phyloP scores from a whole-genome alignment of 1,140 invertebrate genomes.

The Steinernema feltiae region DNA sequence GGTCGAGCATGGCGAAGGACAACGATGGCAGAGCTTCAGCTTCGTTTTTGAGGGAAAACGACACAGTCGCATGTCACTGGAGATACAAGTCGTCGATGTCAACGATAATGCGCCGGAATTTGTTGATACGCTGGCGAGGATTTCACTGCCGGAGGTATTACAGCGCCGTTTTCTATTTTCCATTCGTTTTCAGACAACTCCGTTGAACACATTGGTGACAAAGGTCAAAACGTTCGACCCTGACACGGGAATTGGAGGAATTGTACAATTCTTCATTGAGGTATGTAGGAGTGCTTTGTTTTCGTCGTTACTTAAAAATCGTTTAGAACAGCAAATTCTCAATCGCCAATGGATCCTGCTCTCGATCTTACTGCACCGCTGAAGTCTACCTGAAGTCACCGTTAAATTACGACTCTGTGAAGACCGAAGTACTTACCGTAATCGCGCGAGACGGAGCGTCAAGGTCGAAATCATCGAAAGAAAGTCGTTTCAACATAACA shows the following conservation, averaged over 20 bases:
- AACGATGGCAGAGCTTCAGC: constrained; percentile 27
- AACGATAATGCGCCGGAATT: constrained; percentile 36
- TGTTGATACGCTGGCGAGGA: constrained; percentile 7
- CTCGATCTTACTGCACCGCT: background rate
- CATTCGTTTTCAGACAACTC: constrained; percentile 17
- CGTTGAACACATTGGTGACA: constrained; percentile 15
- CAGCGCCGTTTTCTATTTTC: constrained; percentile 4
- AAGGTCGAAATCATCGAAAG: constrained; percentile 22
- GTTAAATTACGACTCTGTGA: constrained; percentile 17
- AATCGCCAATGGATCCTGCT: constrained; percentile 18
- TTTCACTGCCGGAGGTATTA: constrained; percentile 19
- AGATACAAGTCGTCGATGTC: constrained; percentile 34
- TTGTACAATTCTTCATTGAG: constrained; percentile 30
- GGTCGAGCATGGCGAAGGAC: constrained; percentile 24
- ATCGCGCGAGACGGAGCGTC: constrained; percentile 29
- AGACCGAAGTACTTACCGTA: constrained; percentile 21
- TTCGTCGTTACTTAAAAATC: background rate
- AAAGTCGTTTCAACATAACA: constrained; percentile 19
- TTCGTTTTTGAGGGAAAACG: constrained; percentile 24
- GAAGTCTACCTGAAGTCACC: background rate
- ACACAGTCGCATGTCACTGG: constrained; percentile 24
- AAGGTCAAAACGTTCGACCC: constrained; percentile 24
- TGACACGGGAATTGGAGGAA: constrained; percentile 29
- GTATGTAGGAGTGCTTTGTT: background rate
- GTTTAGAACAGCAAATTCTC: constrained; percentile 19